Conservation (phyloP, 2,888 invertebrate genomes). For the Archips xylosteana region DNA sequence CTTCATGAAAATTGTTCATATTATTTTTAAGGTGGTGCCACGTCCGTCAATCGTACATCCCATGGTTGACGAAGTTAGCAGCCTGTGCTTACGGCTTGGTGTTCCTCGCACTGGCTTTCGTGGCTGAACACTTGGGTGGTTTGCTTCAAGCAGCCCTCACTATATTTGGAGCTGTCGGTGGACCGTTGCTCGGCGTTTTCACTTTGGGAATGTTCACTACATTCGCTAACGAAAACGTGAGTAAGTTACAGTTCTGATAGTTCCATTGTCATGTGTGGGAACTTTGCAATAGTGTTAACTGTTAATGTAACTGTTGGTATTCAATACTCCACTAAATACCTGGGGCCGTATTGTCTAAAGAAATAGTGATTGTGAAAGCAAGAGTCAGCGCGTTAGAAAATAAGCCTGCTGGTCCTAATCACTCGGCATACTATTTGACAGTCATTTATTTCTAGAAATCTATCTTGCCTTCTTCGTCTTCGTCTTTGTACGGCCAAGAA, state of each 20-base stretch:
- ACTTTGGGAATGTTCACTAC: conserved; percentile 94
- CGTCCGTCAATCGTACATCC: conserved; percentile 64
- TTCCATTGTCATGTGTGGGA: conserved; percentile 1
- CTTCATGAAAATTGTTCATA: not conserved
- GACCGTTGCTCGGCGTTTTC: conserved; percentile 94
- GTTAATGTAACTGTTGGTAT: not conserved
- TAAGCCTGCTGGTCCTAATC: too few relatives aligned
- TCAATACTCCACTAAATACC: too few relatives aligned
- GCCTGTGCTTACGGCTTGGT: conserved; percentile 90
- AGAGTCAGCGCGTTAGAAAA: too few relatives aligned
- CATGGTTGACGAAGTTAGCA: conserved; percentile 87
- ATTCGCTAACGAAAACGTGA: conserved; percentile 88
- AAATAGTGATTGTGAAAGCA: too few relatives aligned
- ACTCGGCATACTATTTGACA: too few relatives aligned
- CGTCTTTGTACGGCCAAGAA: too few relatives aligned
- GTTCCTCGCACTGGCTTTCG: conserved; percentile 92
- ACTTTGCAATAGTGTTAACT: too few relatives aligned
- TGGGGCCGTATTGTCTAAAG: too few relatives aligned
- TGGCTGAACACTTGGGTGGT: conserved; percentile 93
- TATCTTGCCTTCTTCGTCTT: too few relatives aligned
- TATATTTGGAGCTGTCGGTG: conserved; percentile 95
- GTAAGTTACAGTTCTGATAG: conserved; percentile 43
- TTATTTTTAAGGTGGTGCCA: conserved; percentile 63
- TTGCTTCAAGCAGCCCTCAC: conserved; percentile 95
- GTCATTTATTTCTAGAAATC: too few relatives aligned